Base-by-base conservation (phyloP, 2,888 invertebrate genomes). In the Ametastegia equiseti region DNA sequence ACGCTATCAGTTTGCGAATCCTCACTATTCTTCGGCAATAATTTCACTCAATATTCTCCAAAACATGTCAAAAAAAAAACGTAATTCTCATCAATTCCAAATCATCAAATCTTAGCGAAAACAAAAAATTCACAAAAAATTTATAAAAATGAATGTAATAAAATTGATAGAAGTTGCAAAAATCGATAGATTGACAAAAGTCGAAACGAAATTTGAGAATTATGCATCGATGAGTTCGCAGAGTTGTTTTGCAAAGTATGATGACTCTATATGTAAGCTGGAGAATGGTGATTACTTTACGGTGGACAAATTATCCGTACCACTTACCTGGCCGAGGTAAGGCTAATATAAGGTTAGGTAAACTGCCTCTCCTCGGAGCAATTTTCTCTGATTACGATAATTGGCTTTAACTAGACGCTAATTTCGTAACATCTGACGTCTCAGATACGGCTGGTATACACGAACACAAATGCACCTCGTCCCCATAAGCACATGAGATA, bases 381-480 rank as follows among this genome's bases (percentile, higher is more conserved):
- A 71, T 71, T 47, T 71, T 71, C 71, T 71, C 71, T 71, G 71
- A 71, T 71, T 47, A 71, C 71, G 71, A 71, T 71, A 71, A 71
- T 71, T 71, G 71, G 71, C 45, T 71, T n/a, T 45, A 71, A 71
- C 71, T 71, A 71, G 71, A 71, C 71, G 71, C 71, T 71, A 71
- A 71, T 71, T 71, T 47, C 47, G 71, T 47, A 47, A 47, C 71
- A n/a, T n/a, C n/a, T n/a, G n/a, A n/a, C n/a, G n/a, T n/a, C n/a
- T n/a, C n/a, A n/a, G n/a, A n/a, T n/a, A n/a, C n/a, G n/a, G n/a
- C n/a, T n/a, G n/a, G n/a, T n/a, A n/a, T n/a, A n/a, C n/a, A n/a
- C n/a, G n/a, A n/a, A n/a, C n/a, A n/a, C n/a, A n/a, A n/a, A n/a
- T n/a, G n/a, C n/a, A n/a, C n/a, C n/a, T n/a, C n/a, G 71, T 71